These are phyloP conservation scores for Chrysodeixis includens DNA, from an alignment of 2,888 invertebrate genomes.

Conservation along the genomic window DNA sequence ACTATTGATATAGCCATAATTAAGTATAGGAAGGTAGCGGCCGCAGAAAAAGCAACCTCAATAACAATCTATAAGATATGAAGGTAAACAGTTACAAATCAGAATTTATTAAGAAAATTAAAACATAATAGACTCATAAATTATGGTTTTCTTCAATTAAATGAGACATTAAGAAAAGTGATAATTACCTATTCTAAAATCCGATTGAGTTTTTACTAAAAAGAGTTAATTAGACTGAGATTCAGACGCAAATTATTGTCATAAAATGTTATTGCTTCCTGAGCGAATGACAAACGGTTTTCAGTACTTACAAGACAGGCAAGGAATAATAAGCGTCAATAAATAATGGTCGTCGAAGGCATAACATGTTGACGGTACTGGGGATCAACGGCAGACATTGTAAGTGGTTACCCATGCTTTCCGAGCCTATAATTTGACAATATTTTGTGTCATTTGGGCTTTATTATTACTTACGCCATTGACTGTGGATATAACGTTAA, in stretches of 20 bases:
- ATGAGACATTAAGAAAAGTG: not conserved
- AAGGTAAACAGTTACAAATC: not conserved
- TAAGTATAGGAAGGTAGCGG: slow-evolving; percentile 73
- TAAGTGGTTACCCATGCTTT: slow-evolving; percentile 88
- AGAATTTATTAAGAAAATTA: not conserved
- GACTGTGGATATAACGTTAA: slow-evolving; percentile 87
- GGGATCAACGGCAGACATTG: slow-evolving; percentile 83
- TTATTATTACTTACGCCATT: slow-evolving; percentile 89
- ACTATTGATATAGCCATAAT: slow-evolving; percentile 80
- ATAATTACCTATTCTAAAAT: too few species aligned
- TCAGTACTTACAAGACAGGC: not conserved
- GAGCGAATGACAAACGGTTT: not conserved
- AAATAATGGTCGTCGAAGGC: slow-evolving; percentile 3
- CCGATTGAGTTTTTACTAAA: too few species aligned
- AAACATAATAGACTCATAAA: not conserved
- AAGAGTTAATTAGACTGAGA: not conserved
- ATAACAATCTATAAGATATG: not conserved
- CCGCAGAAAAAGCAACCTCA: slow-evolving; percentile 61
- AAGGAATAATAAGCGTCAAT: not conserved
- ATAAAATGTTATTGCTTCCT: too few species aligned
- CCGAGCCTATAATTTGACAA: slow-evolving; percentile 89
- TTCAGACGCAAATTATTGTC: not conserved
- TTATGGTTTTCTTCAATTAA: not conserved
- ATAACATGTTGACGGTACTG: slow-evolving; percentile 73
- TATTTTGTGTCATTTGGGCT: slow-evolving; percentile 89